phyloP scores from a whole-genome alignment of 2,797 vertebrate genomes.

The Scleropages formosus region DNA sequence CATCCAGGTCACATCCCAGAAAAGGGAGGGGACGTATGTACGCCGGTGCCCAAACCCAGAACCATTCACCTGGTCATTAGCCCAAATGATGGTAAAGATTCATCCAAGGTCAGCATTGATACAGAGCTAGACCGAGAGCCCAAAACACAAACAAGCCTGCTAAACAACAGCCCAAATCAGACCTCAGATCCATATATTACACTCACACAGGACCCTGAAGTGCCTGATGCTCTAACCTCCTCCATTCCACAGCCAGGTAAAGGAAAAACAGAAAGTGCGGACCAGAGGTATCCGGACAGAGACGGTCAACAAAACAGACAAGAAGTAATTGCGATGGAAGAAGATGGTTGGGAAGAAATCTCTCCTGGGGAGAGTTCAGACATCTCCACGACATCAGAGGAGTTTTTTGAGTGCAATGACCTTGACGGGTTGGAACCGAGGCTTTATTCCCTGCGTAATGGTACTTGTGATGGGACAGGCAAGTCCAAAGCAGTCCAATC shows the following conservation, averaged over 20 bases:
- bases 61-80: constrained; percentile 65
- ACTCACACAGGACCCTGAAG: neutral
- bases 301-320: constrained; percentile 1
- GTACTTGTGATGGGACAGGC: neutral
- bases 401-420: constrained; percentile 10
- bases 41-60: constrained; percentile 72
- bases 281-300: constrained; percentile 1
- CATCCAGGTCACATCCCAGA: neutral
- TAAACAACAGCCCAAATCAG: neutral
- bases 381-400: constrained; percentile 12
- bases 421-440: neutral
- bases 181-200: neutral
- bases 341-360: neutral
- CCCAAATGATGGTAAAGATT: constrained; percentile 51
- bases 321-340: neutral
- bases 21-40: constrained; percentile 8
- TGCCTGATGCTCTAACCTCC: neutral
- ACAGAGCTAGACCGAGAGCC: constrained; percentile 35
- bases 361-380: neutral
- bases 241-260: neutral
- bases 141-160: constrained; percentile 22
- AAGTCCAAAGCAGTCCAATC: neutral
- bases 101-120: neutral
- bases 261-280: neutral
- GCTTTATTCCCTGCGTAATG: neutral